These are phyloP conservation scores for Latheticus oryzae DNA, from an alignment of 2,888 invertebrate species.

Conservation along the genomic window DNA sequence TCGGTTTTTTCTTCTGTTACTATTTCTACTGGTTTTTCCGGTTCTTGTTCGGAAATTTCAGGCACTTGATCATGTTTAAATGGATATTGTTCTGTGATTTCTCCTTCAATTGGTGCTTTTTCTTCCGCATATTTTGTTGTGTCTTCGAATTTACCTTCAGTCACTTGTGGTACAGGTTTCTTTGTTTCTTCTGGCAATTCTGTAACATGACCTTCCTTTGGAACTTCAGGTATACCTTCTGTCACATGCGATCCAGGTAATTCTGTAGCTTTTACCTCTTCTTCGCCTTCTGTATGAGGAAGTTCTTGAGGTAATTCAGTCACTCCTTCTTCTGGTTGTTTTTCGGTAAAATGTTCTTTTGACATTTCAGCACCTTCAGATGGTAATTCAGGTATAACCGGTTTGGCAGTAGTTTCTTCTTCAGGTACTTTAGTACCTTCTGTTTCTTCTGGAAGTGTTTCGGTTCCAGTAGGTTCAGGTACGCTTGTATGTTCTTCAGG, in stretches of 20 bases:
- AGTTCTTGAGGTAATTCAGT: constrained; percentile 12
- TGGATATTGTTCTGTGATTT: constrained; percentile 9
- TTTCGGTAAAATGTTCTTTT: constrained; percentile 5
- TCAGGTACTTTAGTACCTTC: constrained; percentile 9
- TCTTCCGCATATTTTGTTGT: constrained; percentile 39
- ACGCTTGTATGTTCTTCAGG: too few species aligned
- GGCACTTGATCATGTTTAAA: constrained; percentile 11
- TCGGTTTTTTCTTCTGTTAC: constrained; percentile 26
- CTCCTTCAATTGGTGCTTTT: constrained; percentile 25
- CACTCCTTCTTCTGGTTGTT: constrained; percentile 6
- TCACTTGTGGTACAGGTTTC: constrained; percentile 24
- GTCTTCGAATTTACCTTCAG: constrained; percentile 34
- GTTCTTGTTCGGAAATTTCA: constrained; percentile 32
- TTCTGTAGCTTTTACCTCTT: constrained; percentile 13
- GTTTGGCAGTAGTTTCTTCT: constrained; percentile 6
- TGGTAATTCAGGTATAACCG: neutral
- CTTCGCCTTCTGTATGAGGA: constrained; percentile 9
- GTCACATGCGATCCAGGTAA: neutral
- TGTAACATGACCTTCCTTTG: constrained; percentile 31
- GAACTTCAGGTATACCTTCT: constrained; percentile 18
- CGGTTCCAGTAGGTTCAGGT: constrained; percentile 13
- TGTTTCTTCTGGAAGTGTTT: constrained; percentile 7
- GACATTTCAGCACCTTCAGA: neutral
- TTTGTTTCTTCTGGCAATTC: constrained; percentile 35
- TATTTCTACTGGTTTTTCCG: constrained; percentile 18